These are phyloP conservation scores for Cygnus buccinator DNA, from an alignment of 2,113 vertebrate species.

Conservation along the genomic window DNA sequence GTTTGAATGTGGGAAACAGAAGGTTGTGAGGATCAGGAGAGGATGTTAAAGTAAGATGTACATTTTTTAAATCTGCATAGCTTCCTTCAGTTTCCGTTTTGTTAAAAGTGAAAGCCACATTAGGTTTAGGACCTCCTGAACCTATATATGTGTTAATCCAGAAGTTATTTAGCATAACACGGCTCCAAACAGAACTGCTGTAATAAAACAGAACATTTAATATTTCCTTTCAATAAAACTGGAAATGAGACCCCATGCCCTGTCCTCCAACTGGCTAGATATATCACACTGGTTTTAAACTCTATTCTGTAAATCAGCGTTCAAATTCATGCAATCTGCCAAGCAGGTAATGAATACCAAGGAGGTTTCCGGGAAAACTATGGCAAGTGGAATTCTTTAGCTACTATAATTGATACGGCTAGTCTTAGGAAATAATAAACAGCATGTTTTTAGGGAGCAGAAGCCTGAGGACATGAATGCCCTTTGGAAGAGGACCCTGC, in stretches of 20 bases:
- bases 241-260: neutral
- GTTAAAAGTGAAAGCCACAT: neutral
- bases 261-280: neutral
- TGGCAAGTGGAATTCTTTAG: conserved; percentile 2
- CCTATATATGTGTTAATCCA: neutral
- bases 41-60: neutral
- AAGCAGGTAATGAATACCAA: conserved; percentile 18
- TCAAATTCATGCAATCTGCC: conserved; percentile 6
- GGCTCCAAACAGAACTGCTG: neutral
- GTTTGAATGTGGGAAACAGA: neutral
- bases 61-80: neutral
- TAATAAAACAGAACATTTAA: neutral
- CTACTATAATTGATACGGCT: neutral
- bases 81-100: neutral
- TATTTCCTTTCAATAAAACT: conserved; percentile 17
- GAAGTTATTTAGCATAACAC: neutral
- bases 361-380: neutral
- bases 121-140: neutral
- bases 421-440: neutral
- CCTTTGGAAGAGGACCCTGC: neutral
- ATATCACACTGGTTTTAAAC: neutral
- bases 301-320: conserved; percentile 11
- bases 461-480: neutral
- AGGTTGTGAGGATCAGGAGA: neutral
- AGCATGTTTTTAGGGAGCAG: neutral